Base-by-base conservation (phyloP, 2,113 vertebrate genomes). In the Neodon shergylaensis region DNA sequence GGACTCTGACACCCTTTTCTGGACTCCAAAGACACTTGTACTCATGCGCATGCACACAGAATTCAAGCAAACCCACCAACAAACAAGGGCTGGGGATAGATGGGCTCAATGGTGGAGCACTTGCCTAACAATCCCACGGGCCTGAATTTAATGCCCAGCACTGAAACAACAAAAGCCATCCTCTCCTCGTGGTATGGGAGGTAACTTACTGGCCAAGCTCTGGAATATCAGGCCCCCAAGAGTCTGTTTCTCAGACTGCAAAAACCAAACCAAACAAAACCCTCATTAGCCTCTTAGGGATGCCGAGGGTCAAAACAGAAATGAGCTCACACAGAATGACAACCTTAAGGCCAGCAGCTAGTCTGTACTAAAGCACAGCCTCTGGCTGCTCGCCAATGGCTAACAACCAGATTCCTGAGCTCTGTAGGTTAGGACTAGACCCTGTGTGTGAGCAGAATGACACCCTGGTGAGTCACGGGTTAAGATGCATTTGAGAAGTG, bases 281-380 rank as follows among this genome's bases (percentile, higher is more conserved):
- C 31, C 49, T 85, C 49, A 68, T 13, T 91, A 87, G 77, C 83
- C 83, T 87, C 90, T 96, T 79, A 95, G 79, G 82, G 82, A 74
- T 88, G 26, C 9, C 39, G 33, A 95, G 58, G 65, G 91, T 36
- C 44, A 36, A 58, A 33, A 63, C 39, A 42, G 39, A 94, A 94
- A 24, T 42, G n/a, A 93, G 70, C 36, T 94, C 83, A 83, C 36
- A 7, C 31, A 7, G 77, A 91, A 36, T 70, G 78, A 83, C 72
- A 94, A 17, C 42, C n/a, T 33, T 4, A 5, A 58, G 85, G 94
- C 73, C 87, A 91, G 79, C 77, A 58, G 68, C 52, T 88, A 68
- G 33, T 39, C 68, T 49, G 33, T 88, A 82, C 0, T 42, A 47
- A 66, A 61, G 66, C 11, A n/a, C 39, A 24, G 28, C 42, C 63